Conservation (phyloP, 1,140 invertebrate genomes). For the Hypsibius dujardini region DNA sequence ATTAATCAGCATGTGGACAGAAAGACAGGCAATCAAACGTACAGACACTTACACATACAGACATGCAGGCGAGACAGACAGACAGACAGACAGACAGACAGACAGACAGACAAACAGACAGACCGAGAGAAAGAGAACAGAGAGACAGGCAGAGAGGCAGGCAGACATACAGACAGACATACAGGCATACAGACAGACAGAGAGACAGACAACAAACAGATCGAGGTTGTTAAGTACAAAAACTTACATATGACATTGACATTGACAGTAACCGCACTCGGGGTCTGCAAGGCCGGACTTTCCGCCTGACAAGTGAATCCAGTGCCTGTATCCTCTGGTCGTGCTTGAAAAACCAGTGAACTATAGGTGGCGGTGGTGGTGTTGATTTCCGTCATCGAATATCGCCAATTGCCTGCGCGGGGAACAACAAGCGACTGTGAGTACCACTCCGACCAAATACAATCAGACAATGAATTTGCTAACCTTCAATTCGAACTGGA, state of each 20-base stretch:
- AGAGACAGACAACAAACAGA: background rate
- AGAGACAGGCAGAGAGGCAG: background rate
- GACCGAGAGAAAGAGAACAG: background rate
- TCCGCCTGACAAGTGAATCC: slow-evolving; percentile 13
- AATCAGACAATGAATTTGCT: slow-evolving; percentile 6
- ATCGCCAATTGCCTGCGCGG: background rate
- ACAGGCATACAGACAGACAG: background rate
- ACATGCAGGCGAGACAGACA: no score
- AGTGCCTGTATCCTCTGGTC: background rate
- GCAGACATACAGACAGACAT: background rate
- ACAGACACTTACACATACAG: no score
- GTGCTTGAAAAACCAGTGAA: background rate
- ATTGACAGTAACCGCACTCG: background rate
- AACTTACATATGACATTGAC: background rate
- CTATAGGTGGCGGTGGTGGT: background rate
- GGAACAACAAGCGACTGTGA: background rate
- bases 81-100: background rate
- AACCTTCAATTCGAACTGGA: background rate
- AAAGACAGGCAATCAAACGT: background rate
- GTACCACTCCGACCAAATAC: background rate
- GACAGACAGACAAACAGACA: background rate
- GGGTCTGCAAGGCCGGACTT: background rate
- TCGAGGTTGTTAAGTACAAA: background rate
- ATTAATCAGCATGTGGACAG: no score
- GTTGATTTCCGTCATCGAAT: background rate